Conservation (phyloP, 1,140 invertebrate genomes). For the Elysia chlorotica region DNA sequence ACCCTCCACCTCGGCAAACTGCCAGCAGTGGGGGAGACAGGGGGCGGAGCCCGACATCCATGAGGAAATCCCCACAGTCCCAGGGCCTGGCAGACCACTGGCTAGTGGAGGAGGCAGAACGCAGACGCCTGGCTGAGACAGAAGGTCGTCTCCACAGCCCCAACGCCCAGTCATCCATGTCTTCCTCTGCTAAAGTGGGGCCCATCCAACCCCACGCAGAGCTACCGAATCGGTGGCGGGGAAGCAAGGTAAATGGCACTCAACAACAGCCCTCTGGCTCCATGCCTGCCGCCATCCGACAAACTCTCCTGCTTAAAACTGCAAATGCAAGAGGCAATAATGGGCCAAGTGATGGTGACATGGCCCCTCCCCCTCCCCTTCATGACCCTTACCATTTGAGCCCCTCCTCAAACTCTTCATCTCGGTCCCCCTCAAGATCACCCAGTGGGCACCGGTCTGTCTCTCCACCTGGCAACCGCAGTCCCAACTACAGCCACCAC, state of each 20-base stretch:
- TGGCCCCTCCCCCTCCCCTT: not conserved
- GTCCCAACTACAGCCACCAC: no score
- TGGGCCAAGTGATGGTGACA: not conserved
- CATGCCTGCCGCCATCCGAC: slow-evolving; percentile 30
- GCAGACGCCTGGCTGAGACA: slow-evolving; percentile 65
- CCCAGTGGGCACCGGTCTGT: no score
- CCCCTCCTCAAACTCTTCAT: no score
- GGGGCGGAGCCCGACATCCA: not conserved
- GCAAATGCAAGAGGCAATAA: slow-evolving; percentile 23
- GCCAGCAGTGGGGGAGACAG: no score
- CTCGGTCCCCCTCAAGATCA: no score
- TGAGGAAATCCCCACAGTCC: not conserved
- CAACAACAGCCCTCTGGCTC: slow-evolving; percentile 2
- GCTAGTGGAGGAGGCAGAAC: slow-evolving; percentile 82
- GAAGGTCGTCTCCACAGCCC: slow-evolving; percentile 13
- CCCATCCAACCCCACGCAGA: slow-evolving; percentile 44
- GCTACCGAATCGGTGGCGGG: slow-evolving; percentile 40
- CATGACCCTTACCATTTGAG: not conserved
- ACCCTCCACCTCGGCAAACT: no score
- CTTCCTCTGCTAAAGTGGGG: no score
- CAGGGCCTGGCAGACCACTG: no score
- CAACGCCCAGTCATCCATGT: slow-evolving; percentile 26
- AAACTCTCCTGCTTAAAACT: slow-evolving; percentile 34
- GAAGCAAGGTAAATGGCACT: slow-evolving; percentile 6
- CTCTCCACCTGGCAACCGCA: no score